Base-by-base conservation (phyloP, 1,140 invertebrate genomes). In the Diachasmimorpha longicaudata region DNA sequence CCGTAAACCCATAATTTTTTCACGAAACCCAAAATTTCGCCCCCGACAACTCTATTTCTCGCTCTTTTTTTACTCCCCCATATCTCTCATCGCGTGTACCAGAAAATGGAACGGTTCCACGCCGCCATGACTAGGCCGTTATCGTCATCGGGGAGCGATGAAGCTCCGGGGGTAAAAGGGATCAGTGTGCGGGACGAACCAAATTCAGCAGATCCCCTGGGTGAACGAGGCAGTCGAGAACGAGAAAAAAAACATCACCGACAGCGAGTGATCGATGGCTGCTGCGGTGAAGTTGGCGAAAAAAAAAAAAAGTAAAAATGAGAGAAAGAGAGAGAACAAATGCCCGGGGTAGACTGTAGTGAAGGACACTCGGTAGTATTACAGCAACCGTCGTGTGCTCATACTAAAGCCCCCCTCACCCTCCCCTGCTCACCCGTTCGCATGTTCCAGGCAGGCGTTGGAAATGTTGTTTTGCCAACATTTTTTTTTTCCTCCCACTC, bases 211-310 rank as follows among this genome's bases (percentile, higher is more conserved):
- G 48, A 72, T 72, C 70, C 44, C 70, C 42, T 39, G 66, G 36
- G 52, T 58, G 31, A 52, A 70, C 36, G 72, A 70, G 52, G 52
- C 23, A 68, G 39, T 25, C 31, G 46, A 46, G 68, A 70, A 36
- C 67, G 36, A n/a, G n/a, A 75, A 48, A 67, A 25, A 52, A 77
- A 77, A 70, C 68, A 77, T 75, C 72, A 71, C 72, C 70, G 72
- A 63, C 69, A 75, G 55, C 39, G 48, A 71, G 77, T 78, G 77
- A 78, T 78, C 74, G 72, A 78, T 78, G 72, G 66, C 69, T 68
- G 66, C 70, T 67, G 72, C 16, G 46, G 69, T 48, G 16, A 72
- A 52, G 70, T 72, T 72, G 70, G 70, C 37, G 0, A 10, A n/a
- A 36, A 52, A 71, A 71, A 71, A 70, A 46, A 46, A 37, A n/a